Evolutionary conservation across 2,113 vertebrate species (phyloP), one percentile per base, ranked within the genome.

Genomic region (Rhombomys opimus): DNA sequence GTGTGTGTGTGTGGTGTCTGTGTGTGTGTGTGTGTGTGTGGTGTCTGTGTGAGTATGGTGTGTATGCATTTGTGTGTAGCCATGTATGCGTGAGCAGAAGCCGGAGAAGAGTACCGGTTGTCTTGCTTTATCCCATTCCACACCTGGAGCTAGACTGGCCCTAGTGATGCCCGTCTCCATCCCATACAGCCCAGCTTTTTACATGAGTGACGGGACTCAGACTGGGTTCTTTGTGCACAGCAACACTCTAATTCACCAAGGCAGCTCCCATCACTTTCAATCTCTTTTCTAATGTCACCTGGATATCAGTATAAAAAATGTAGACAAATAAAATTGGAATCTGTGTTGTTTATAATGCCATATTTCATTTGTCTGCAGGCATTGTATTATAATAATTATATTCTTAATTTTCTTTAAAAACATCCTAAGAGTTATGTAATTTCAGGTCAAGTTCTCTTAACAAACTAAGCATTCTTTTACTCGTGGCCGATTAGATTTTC

Each of bases 331-430:
- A 87, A 96, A 32, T 18, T 82, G 23, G 30, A n/a, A 50, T 86
- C 78, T 41, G 76, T 17, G 67, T 85, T 70, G 27, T 78, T 50
- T 68, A 86, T 35, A 89, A 32, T 50, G 17, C 22, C 59, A 30
- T n/a, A 93, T 41, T 38, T 75, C 86, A 20, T 61, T 89, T 86
- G 80, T 52, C 23, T 95, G 32, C 32, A 90, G 91, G 10, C 65
- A 73, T 32, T 78, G 13, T 35, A 25, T 38, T 95, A 14, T 75
- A 78, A 65, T 76, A 27, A 87, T 80, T 72, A 20, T 65, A 15
- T 70, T 25, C 84, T 84, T 77, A 52, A 63, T 63, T 54, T 32
- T 87, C 41, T 76, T 92, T 96, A 32, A 92, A 93, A 93, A 78
- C 65, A 76, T 27, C 90, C 59, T 95, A 82, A 68, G 70, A 95